Conservation (phyloP, 1,140 invertebrate genomes). For the Anastrepha ludens region DNA sequence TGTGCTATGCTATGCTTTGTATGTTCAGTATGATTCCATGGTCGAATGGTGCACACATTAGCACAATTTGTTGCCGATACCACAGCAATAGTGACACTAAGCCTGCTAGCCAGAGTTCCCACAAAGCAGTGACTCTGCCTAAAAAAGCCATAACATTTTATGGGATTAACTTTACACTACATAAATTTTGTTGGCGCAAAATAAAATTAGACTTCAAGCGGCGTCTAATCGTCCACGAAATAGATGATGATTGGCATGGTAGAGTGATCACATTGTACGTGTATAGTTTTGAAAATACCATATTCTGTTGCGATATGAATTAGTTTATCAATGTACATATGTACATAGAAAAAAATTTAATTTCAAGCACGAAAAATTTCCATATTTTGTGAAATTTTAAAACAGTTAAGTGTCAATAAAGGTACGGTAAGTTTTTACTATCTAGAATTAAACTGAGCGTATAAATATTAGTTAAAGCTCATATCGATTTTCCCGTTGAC, state of each 20-base stretch:
- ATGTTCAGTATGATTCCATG: not conserved
- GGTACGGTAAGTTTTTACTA: no score
- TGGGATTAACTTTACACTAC: conserved; percentile 58
- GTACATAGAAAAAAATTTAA: not conserved
- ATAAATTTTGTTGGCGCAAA: conserved; percentile 59
- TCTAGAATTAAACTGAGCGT: no score
- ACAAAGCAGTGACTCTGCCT: not conserved
- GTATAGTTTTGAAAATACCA: not conserved
- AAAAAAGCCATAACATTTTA: conserved; percentile 57
- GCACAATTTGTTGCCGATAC: conserved; percentile 41
- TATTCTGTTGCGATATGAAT: no score
- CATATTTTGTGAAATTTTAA: no score
- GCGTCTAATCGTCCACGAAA: conserved; percentile 58
- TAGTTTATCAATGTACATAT: no score
- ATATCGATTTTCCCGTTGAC: no score
- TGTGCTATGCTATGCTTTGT: not conserved
- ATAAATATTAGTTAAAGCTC: no score
- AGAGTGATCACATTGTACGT: not conserved
- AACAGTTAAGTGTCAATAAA: no score
- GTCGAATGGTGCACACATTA: conserved; percentile 20
- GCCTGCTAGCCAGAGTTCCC: conserved; percentile 39
- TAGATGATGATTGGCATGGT: conserved; percentile 54
- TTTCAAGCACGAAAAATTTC: no score
- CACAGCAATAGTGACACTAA: conserved; percentile 2
- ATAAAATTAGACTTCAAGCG: conserved; percentile 57